Evolutionary conservation across 2,797 vertebrate species (phyloP).

Genomic region (Cryptoprocta ferox): DNA sequence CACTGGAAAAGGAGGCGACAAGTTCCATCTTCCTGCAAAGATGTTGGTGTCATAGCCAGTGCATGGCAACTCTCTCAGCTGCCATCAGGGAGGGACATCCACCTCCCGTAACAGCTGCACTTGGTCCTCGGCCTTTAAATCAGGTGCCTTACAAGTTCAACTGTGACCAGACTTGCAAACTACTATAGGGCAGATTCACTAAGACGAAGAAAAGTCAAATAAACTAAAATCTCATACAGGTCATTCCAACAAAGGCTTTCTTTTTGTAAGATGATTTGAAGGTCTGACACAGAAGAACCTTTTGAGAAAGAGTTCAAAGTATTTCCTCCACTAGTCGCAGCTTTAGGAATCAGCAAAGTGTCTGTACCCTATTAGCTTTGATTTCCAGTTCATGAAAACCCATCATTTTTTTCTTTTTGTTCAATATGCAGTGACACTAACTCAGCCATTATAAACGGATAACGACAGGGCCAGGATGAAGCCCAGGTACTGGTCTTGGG

Average conservation of each 20-base stretch:
- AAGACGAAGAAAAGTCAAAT: neutral
- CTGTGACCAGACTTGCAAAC: neutral
- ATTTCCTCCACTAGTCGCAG: neutral
- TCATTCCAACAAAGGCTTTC: neutral
- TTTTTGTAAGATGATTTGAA: neutral
- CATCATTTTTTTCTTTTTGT: neutral
- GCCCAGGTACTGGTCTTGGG: neutral
- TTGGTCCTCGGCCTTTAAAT: neutral
- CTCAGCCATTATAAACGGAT: neutral
- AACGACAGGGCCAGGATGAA: neutral
- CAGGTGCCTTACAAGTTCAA: neutral
- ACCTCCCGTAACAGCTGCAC: neutral
- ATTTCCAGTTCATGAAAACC: slow-evolving; percentile 42
- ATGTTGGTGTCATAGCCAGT: neutral
- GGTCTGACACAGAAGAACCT: neutral
- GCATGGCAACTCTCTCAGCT: neutral
- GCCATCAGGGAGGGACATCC: neutral
- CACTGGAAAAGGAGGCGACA: neutral
- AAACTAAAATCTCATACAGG: slow-evolving; percentile 20
- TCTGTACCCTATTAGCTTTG: neutral
- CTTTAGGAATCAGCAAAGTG: neutral
- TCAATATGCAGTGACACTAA: neutral
- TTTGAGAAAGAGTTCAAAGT: neutral
- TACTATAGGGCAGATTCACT: neutral
- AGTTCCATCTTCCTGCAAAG: neutral